A percentile compares a stretch with the other conserved stretches of the same genome.
These are phyloP conservation scores for Hyperoplus immaculatus DNA, from an alignment of 2,797 vertebrate species.

Conservation along the genomic window DNA sequence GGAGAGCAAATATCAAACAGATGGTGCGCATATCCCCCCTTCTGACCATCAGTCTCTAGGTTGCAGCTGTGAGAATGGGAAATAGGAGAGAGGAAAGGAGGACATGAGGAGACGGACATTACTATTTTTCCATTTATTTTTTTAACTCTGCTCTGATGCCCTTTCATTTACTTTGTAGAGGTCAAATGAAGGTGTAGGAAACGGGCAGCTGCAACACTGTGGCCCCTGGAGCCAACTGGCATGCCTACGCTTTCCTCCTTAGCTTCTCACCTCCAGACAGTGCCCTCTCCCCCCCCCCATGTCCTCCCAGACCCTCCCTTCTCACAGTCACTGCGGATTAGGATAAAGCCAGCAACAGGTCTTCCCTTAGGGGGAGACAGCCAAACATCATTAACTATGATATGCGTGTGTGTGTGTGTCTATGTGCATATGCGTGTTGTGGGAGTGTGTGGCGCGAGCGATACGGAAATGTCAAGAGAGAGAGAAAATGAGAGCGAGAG, in stretches of 20 bases:
- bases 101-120: neutral
- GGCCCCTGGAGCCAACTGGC: constrained; percentile 66
- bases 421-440: neutral
- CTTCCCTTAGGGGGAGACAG: constrained; percentile 56
- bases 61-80: neutral
- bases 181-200: constrained; percentile 69
- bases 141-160: constrained; percentile 7
- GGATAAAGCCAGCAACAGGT: constrained; percentile 70
- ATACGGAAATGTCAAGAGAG: constrained; percentile 13
- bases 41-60: constrained; percentile 23
- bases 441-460: constrained; percentile 13
- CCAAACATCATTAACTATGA: constrained; percentile 78
- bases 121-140: neutral
- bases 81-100: neutral
- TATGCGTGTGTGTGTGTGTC: constrained; percentile 18
- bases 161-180: constrained; percentile 56
- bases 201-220: constrained; percentile 56
- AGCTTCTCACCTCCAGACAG: constrained; percentile 54
- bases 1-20: constrained; percentile 61
- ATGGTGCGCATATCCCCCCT: constrained; percentile 39
- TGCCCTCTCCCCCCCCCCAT: neutral
- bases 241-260: constrained; percentile 44
- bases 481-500: constrained; percentile 36
- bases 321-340: constrained; percentile 62
- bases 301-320: constrained; percentile 18